Conservation (phyloP, 2,888 invertebrate genomes). For the Hirtodrosophila trivittata region DNA sequence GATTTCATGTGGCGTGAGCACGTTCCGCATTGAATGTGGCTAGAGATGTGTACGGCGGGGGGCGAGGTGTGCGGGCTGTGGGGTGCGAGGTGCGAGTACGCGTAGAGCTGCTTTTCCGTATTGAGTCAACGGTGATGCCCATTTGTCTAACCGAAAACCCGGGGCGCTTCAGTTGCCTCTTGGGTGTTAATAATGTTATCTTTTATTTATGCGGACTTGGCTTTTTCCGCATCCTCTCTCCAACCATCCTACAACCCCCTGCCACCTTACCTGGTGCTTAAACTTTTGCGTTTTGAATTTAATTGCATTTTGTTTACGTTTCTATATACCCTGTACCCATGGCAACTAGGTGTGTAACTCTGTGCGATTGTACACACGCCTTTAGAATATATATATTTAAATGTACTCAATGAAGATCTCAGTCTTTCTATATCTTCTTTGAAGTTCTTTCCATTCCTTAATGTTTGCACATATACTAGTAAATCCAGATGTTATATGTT, state of each 20-base stretch:
- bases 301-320: slow-evolving; percentile 70
- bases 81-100: background rate
- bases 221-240: background rate
- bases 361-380: too few relatives aligned
- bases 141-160: slow-evolving; percentile 66
- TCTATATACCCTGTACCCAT: slow-evolving; percentile 4
- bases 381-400: too few relatives aligned
- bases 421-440: too few relatives aligned
- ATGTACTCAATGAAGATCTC: too few relatives aligned
- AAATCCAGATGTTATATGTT: too few relatives aligned
- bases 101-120: slow-evolving; percentile 38
- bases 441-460: too few relatives aligned
- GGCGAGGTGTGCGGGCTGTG: background rate
- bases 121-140: slow-evolving; percentile 65
- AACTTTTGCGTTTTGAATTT: slow-evolving; percentile 62
- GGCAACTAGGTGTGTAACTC: background rate
- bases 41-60: background rate
- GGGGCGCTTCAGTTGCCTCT: slow-evolving; percentile 42
- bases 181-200: slow-evolving; percentile 77
- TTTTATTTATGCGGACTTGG: slow-evolving; percentile 65
- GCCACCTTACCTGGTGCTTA: slow-evolving; percentile 23
- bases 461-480: too few relatives aligned
- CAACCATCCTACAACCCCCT: background rate
- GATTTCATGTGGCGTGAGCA: slow-evolving; percentile 72
- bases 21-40: slow-evolving; percentile 50